phyloP scores from a whole-genome alignment of 92 coral and sea anemone genomes.

The Paragorgia papillata region DNA sequence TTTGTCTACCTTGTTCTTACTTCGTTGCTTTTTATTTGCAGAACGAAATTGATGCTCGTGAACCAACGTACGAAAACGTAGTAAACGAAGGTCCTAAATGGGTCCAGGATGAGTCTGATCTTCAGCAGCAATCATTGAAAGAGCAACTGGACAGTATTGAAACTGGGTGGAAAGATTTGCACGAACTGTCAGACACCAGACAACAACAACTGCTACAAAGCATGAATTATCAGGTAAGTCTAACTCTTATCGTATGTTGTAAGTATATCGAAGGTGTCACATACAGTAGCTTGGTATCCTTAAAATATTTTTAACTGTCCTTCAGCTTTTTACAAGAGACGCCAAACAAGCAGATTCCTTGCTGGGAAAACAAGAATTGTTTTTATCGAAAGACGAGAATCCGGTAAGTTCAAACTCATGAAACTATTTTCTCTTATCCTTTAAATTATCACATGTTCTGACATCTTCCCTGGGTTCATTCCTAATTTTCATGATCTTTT shows the following conservation, averaged over 20 bases:
- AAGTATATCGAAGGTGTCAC: too few relatives aligned
- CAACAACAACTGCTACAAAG: conserved; percentile 90
- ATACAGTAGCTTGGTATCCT: too few relatives aligned
- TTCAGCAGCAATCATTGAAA: conserved; percentile 93
- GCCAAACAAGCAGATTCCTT: conserved; percentile 95
- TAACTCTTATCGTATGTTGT: too few relatives aligned
- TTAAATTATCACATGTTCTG: too few relatives aligned
- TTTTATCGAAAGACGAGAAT: conserved; percentile 92
- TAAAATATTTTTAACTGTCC: too few relatives aligned
- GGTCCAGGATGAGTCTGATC: conserved; percentile 97
- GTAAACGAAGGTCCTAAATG: conserved; percentile 93
- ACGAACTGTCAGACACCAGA: conserved; percentile 86
- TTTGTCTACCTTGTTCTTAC: too few relatives aligned
- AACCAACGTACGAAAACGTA: conserved; percentile 85
- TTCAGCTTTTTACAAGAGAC: conserved; percentile 88
- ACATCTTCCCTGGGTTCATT: too few relatives aligned
- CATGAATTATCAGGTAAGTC: conserved; percentile 82
- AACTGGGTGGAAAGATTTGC: conserved; percentile 94
- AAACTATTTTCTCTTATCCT: not conserved
- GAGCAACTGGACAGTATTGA: conserved; percentile 92
- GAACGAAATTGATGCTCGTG: conserved; percentile 97
- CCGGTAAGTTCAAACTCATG: conserved; percentile 71
- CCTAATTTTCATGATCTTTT: not conserved
- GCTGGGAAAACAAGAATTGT: conserved; percentile 94
- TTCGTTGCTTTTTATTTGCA: conserved; percentile 28